phyloP scores from a whole-genome alignment of 2,797 vertebrate species.

The Hippopotamyrus pictus region DNA sequence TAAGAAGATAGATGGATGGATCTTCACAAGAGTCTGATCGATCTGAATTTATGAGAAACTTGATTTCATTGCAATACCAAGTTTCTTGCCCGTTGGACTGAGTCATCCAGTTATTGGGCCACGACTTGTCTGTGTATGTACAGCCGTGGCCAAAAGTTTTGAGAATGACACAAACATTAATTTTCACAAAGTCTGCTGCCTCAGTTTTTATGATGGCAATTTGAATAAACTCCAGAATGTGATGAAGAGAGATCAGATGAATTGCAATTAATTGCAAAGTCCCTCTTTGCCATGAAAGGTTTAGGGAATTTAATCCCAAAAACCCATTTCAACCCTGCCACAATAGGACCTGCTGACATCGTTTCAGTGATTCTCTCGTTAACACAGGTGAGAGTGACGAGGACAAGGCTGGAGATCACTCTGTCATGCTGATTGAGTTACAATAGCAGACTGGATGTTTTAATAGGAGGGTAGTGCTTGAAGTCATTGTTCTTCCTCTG shows the following conservation, averaged over 20 bases:
- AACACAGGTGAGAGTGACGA: not conserved
- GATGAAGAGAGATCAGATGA: too few species aligned
- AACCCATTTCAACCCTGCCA: not conserved
- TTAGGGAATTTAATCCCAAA: not conserved
- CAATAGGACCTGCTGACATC: not conserved
- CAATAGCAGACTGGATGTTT: not conserved
- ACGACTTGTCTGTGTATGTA: not conserved
- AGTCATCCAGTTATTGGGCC: not conserved
- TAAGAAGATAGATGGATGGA: not conserved
- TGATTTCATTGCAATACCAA: not conserved
- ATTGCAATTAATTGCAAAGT: not conserved
- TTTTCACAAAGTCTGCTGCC: not conserved
- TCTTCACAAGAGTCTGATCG: not conserved
- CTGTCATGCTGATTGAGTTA: not conserved
- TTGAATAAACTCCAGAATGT: too few species aligned
- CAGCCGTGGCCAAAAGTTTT: too few species aligned
- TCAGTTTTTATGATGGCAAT: not conserved
- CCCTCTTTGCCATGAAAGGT: not conserved
- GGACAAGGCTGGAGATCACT: not conserved
- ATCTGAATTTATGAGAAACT: not conserved
- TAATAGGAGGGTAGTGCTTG: not conserved
- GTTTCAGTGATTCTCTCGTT: not conserved
- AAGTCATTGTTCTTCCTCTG: too few species aligned
- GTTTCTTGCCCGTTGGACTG: not conserved
- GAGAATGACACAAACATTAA: too few species aligned